These are phyloP conservation scores for Synergus japonicus DNA, from an alignment of 2,888 invertebrate genomes.

Conservation along the genomic window DNA sequence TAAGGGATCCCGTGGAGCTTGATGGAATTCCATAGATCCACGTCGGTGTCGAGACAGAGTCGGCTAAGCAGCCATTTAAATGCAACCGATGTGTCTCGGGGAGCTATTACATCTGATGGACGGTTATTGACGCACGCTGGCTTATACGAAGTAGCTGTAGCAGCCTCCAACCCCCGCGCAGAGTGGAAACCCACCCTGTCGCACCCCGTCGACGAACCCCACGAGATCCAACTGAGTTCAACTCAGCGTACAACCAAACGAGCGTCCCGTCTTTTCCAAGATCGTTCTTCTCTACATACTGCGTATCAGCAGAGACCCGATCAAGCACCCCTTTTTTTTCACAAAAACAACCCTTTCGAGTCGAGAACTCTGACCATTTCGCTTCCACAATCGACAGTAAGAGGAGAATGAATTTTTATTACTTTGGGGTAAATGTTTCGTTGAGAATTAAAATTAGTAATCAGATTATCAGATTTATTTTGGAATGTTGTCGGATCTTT, in stretches of 20 bases:
- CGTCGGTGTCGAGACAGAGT: constrained; percentile 77
- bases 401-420: background rate
- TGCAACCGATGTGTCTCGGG: constrained; percentile 78
- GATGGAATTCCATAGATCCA: constrained; percentile 78
- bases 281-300: constrained; percentile 17
- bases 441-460: no score
- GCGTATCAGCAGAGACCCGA: background rate
- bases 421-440: background rate
- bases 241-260: constrained; percentile 51
- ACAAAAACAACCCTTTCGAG: background rate
- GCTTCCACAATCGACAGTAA: background rate
- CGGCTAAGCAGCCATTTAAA: constrained; percentile 78
- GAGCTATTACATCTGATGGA: constrained; percentile 78
- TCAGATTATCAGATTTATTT: no score
- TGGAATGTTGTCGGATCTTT: no score
- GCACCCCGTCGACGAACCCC: constrained; percentile 53
- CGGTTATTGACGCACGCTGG: constrained; percentile 77
- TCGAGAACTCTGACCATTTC: constrained; percentile 7
- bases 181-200: constrained; percentile 48
- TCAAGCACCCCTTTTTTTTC: constrained; percentile 9
- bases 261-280: constrained; percentile 10
- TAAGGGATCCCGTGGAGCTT: constrained; percentile 76
- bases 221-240: constrained; percentile 54
- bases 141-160: constrained; percentile 73
- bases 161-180: constrained; percentile 52